These are phyloP conservation scores for Daphoenositta chrysoptera DNA, from an alignment of 2,113 vertebrate species.

Conservation along the genomic window DNA sequence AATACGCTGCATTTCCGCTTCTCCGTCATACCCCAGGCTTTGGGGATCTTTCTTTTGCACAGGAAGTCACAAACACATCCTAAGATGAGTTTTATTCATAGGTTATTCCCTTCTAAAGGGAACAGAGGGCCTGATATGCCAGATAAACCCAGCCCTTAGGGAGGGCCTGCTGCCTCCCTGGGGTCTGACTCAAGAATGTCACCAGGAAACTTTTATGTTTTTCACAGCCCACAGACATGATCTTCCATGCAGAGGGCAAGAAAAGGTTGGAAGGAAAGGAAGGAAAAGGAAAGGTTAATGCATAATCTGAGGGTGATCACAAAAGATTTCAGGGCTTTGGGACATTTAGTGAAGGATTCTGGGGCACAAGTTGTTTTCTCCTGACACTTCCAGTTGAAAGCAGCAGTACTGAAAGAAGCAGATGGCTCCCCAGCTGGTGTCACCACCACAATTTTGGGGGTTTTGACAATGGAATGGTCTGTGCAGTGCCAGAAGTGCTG, in stretches of 20 bases:
- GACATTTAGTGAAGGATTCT: neutral
- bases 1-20: neutral
- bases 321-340: neutral
- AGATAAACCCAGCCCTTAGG: neutral
- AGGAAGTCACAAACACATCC: neutral
- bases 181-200: neutral
- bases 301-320: neutral
- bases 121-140: neutral
- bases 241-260: neutral
- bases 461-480: neutral
- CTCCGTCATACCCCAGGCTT: neutral
- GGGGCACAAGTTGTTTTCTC: neutral
- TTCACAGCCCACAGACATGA: fast-evolving
- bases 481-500: neutral
- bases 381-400: neutral
- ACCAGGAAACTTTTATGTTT: neutral
- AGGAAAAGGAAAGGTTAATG: neutral
- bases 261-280: neutral
- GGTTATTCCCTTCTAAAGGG: neutral
- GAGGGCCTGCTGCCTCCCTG: neutral
- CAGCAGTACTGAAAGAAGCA: neutral
- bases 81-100: too few species aligned
- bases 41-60: neutral
- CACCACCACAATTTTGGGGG: neutral
- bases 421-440: neutral